Evolutionary conservation across 2,797 vertebrate species (phyloP), one percentile per base, ranked within the genome.

Genomic region (Lepilemur ruficaudatus): DNA sequence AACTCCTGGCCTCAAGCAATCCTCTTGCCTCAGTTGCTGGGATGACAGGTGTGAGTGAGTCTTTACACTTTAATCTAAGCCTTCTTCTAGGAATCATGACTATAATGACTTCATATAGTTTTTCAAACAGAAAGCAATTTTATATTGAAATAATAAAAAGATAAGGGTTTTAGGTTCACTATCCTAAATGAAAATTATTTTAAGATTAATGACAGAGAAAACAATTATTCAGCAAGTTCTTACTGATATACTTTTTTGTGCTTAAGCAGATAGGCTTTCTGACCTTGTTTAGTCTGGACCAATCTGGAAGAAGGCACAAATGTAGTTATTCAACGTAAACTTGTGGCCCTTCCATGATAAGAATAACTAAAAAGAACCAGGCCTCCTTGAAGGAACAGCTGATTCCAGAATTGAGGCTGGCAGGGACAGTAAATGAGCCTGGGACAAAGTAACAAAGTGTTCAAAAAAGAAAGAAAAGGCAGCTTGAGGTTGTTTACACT

Each of bases 81-180:
- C 50, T 85, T 92, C n/a, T n/a, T 94, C 89, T 89, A 75, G 81
- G 92, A 86, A 61, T 76, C 30, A 67, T 67, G 48, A 93, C 75
- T 63, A 89, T 52, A 93, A 63, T 38, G 22, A 82, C 28, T 59
- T 79, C 50, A 38, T 7, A 10, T 89, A 43, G 84, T 43, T 89
- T 93, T 84, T 83, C 55, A 96, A 69, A 92, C 1, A 79, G 55
- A 28, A 12, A 38, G 41, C 73, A 61, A 75, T 55, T 81, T 85
- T 63, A 79, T 72, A 65, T 57, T 90, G 18, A 70, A 76, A 95
- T 28, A 57, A n/a, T 57, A 86, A 90, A 90, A 50, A 4, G 3
- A 63, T 1, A 85, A 67, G 30, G 11, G 25, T 75, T 81, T 81
- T 70, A 70, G 15, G 55, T 28, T 82, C 41, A 91, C 30, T 41